These are phyloP conservation scores for Catocala sponsa DNA, from an alignment of 2,888 invertebrate genomes.

Conservation along the genomic window DNA sequence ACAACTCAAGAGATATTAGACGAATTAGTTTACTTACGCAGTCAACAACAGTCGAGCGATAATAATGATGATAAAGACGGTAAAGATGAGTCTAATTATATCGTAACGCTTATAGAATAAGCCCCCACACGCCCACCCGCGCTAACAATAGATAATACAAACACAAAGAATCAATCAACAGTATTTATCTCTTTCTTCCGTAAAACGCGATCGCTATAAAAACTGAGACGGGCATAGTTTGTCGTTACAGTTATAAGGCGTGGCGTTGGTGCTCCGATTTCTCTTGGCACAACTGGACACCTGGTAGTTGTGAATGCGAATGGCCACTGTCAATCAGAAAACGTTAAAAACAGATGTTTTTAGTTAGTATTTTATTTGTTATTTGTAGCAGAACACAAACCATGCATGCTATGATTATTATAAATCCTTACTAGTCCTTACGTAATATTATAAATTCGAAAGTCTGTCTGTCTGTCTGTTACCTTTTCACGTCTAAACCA, in stretches of 20 bases:
- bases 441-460: no score
- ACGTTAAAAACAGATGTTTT: background rate
- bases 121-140: background rate
- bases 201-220: background rate
- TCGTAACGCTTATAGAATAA: conserved; percentile 22
- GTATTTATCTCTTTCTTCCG: conserved; percentile 27
- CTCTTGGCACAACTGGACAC: conserved; percentile 13
- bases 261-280: conserved; percentile 1
- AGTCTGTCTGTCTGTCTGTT: no score
- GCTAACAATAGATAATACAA: background rate
- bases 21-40: conserved; percentile 46
- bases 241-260: conserved; percentile 19
- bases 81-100: conserved; percentile 24
- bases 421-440: no score
- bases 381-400: no score
- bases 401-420: no score
- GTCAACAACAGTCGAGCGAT: conserved; percentile 21
- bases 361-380: no score
- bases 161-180: background rate
- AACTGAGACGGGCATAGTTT: conserved; percentile 34
- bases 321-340: conserved; percentile 16
- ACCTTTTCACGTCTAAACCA: no score
- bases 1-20: conserved; percentile 49
- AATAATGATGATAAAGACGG: conserved; percentile 14
- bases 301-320: conserved; percentile 26